Percentiles rank a stretch among this genome's conserved stretches.
Conservation (phyloP, 2,113 vertebrate genomes). For the Cyanoderma ruficeps region DNA sequence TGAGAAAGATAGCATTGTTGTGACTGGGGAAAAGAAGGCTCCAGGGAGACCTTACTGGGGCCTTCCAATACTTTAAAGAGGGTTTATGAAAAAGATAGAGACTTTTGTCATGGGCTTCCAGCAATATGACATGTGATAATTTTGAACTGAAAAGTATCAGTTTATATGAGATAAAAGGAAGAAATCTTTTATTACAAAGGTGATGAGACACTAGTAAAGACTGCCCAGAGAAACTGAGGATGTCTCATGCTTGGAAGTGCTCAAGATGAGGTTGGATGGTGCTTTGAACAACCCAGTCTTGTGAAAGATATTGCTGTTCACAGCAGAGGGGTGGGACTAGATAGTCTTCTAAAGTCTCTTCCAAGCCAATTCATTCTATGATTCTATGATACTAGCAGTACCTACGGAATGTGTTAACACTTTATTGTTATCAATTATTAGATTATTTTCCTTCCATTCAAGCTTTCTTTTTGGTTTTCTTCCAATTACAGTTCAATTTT, state of each 20-base stretch:
- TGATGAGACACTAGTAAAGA: not conserved
- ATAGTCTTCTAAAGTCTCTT: not conserved
- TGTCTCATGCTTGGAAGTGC: fast-evolving
- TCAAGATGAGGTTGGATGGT: not conserved
- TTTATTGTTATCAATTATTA: not conserved
- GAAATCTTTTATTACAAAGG: not conserved
- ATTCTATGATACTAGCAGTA: not conserved
- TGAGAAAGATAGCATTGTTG: not conserved
- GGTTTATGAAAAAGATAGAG: not conserved
- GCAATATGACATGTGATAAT: not conserved
- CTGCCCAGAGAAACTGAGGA: not conserved
- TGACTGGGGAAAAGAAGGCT: not conserved
- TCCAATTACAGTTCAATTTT: fast-evolving
- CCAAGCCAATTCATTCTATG: not conserved
- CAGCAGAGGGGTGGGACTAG: not conserved
- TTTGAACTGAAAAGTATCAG: not conserved
- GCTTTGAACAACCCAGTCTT: not conserved
- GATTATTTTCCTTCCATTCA: not conserved
- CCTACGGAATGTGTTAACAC: not conserved
- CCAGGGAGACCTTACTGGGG: not conserved
- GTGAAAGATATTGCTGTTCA: not conserved
- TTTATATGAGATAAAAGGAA: not conserved
- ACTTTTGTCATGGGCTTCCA: not conserved
- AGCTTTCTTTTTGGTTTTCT: not conserved
- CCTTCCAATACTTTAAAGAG: not conserved